Conservation (phyloP, 2,113 vertebrate species). For the Orientallactaga bullata region DNA sequence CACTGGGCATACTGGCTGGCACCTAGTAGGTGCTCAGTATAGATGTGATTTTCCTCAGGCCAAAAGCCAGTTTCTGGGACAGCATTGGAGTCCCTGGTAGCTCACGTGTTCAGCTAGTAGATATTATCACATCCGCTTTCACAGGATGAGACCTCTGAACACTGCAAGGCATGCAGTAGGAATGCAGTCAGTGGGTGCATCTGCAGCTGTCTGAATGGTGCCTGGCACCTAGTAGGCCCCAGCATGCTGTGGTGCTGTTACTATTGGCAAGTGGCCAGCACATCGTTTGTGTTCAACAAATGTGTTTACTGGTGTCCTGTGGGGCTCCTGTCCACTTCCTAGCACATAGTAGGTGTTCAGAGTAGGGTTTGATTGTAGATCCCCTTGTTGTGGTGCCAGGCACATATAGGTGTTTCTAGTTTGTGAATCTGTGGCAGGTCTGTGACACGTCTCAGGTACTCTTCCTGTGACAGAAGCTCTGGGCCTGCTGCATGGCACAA, state of each 20-base stretch:
- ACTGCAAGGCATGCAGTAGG: not conserved
- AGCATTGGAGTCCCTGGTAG: not conserved
- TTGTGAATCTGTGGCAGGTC: not conserved
- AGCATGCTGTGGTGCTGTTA: not conserved
- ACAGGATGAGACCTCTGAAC: not conserved
- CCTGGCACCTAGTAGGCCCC: not conserved
- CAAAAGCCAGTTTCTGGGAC: not conserved
- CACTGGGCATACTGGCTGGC: not conserved
- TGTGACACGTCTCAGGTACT: not conserved
- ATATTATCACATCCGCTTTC: not conserved
- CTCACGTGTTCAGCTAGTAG: not conserved
- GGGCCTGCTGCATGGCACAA: constrained; percentile 63
- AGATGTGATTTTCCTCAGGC: not conserved
- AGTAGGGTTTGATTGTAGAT: not conserved
- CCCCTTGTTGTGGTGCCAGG: not conserved
- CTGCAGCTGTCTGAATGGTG: not conserved
- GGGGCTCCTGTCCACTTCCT: not conserved
- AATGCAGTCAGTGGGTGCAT: not conserved
- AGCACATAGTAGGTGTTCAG: not conserved
- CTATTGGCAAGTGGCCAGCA: not conserved
- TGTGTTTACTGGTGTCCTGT: not conserved
- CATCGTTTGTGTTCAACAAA: not conserved
- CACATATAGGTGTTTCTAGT: not conserved
- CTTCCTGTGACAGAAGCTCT: constrained; percentile 5
- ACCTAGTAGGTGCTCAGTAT: not conserved